These are phyloP conservation scores for Acanthacorydalis orientalis DNA, from an alignment of 2,888 invertebrate species.

Conservation along the genomic window DNA sequence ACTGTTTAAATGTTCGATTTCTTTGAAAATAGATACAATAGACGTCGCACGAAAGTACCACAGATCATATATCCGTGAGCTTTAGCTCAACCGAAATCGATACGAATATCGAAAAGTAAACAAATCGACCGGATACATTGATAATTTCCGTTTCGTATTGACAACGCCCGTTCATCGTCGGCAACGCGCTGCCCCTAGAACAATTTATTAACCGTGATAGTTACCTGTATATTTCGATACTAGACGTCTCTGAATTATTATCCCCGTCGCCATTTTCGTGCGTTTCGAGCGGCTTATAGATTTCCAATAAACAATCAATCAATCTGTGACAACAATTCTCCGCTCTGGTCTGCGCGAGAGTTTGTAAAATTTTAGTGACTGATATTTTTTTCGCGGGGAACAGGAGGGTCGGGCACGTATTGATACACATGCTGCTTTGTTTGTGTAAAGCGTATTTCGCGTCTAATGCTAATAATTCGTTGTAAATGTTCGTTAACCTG, in stretches of 20 bases:
- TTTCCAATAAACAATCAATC: slow-evolving; percentile 50
- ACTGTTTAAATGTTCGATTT: too few relatives aligned
- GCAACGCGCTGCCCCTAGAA: too few relatives aligned
- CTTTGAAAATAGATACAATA: too few relatives aligned
- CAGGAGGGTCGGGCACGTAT: slow-evolving; percentile 55
- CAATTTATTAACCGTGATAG: neutral
- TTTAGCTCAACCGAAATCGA: too few relatives aligned
- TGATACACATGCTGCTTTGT: slow-evolving; percentile 43
- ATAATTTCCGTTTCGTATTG: too few relatives aligned
- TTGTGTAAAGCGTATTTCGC: slow-evolving; percentile 34
- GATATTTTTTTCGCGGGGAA: slow-evolving; percentile 55
- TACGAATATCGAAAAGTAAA: too few relatives aligned
- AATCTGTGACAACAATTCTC: slow-evolving; percentile 53
- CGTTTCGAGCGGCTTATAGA: slow-evolving; percentile 32
- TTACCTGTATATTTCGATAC: slow-evolving; percentile 55
- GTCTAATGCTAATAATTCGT: slow-evolving; percentile 40
- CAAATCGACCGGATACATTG: too few relatives aligned
- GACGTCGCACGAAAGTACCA: too few relatives aligned
- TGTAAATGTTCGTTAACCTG: slow-evolving; percentile 46
- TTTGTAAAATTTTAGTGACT: slow-evolving; percentile 57
- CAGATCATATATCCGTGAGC: too few relatives aligned
- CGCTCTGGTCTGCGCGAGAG: slow-evolving; percentile 47
- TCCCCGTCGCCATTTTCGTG: slow-evolving; percentile 17
- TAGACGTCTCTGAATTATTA: slow-evolving; percentile 41
- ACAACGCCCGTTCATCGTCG: too few relatives aligned